Evolutionary conservation across 2,888 invertebrate species (phyloP).

Genomic region (Thymelicus lineola): DNA sequence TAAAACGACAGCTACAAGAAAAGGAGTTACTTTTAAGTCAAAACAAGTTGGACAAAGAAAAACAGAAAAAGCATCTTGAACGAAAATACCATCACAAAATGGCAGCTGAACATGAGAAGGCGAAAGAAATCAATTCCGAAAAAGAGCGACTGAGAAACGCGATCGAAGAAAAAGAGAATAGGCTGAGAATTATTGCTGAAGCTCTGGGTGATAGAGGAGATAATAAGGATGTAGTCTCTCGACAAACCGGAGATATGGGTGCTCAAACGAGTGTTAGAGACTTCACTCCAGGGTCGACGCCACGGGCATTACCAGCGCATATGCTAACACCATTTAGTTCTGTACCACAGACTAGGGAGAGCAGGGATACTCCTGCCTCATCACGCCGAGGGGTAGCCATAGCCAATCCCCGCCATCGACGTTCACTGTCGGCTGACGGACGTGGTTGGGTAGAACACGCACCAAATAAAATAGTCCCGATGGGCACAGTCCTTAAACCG

Average conservation of each 20-base stretch:
- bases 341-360: slow-evolving; percentile 60
- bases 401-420: slow-evolving; percentile 89
- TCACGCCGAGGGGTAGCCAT: slow-evolving; percentile 87
- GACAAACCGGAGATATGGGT: slow-evolving; percentile 61
- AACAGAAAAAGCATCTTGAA: slow-evolving; percentile 84
- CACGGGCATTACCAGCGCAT: slow-evolving; percentile 76
- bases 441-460: slow-evolving; percentile 96
- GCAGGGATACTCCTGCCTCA: slow-evolving; percentile 66
- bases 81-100: slow-evolving; percentile 87
- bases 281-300: slow-evolving; percentile 76
- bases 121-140: slow-evolving; percentile 85
- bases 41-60: slow-evolving; percentile 87
- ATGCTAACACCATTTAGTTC: slow-evolving; percentile 74
- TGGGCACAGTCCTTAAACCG: slow-evolving; percentile 96
- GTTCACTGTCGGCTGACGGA: slow-evolving; percentile 92
- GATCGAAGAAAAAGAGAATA: slow-evolving; percentile 75
- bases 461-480: slow-evolving; percentile 90
- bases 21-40: slow-evolving; percentile 87
- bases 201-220: slow-evolving; percentile 68
- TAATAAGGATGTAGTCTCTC: slow-evolving; percentile 50
- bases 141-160: slow-evolving; percentile 68
- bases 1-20: slow-evolving; percentile 87
- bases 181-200: slow-evolving; percentile 74
- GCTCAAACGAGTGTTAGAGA: slow-evolving; percentile 70
- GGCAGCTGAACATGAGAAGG: slow-evolving; percentile 90